Percentiles rank a stretch among this genome's conserved stretches.
These are phyloP conservation scores for Melanotaenia maccullochi DNA, from an alignment of 2,797 vertebrate genomes.

Conservation along the genomic window DNA sequence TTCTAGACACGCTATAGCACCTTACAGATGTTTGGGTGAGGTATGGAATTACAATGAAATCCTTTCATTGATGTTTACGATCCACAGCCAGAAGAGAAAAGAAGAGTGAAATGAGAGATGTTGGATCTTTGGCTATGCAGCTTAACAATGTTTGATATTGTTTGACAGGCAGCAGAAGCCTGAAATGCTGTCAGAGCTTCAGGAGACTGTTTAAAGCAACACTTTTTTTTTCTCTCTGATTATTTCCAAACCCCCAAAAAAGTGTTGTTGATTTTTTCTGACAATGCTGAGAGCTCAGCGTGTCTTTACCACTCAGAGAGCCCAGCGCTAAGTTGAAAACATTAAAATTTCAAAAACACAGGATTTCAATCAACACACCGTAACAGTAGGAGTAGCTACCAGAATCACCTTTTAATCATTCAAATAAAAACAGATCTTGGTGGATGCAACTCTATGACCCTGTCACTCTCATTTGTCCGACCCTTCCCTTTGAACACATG, in stretches of 20 bases:
- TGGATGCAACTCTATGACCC: constrained; percentile 54
- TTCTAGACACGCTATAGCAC: background rate
- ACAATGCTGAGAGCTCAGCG: constrained; percentile 43
- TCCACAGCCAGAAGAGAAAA: background rate
- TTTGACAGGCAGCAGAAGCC: constrained; percentile 19
- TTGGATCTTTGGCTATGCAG: background rate
- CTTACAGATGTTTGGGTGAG: background rate
- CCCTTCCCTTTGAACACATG: constrained; percentile 66
- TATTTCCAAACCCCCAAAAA: constrained; percentile 35
- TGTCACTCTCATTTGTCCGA: constrained; percentile 38
- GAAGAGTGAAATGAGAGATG: background rate
- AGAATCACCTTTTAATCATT: constrained; percentile 10
- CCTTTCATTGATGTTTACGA: background rate
- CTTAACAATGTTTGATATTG: constrained; percentile 8
- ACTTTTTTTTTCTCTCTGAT: constrained; percentile 15
- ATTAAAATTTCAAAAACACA: constrained; percentile 49
- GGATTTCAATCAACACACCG: constrained; percentile 52
- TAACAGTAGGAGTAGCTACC: constrained; percentile 43
- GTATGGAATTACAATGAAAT: background rate
- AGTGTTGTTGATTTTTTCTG: constrained; percentile 28
- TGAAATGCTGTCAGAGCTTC: constrained; percentile 29
- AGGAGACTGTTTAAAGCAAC: constrained; percentile 5
- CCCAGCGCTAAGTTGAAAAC: constrained; percentile 30
- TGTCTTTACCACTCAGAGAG: constrained; percentile 36
- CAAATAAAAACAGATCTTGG: constrained; percentile 10